phyloP scores from a whole-genome alignment of 2,888 invertebrate genomes.

The Eilema sororculum region DNA sequence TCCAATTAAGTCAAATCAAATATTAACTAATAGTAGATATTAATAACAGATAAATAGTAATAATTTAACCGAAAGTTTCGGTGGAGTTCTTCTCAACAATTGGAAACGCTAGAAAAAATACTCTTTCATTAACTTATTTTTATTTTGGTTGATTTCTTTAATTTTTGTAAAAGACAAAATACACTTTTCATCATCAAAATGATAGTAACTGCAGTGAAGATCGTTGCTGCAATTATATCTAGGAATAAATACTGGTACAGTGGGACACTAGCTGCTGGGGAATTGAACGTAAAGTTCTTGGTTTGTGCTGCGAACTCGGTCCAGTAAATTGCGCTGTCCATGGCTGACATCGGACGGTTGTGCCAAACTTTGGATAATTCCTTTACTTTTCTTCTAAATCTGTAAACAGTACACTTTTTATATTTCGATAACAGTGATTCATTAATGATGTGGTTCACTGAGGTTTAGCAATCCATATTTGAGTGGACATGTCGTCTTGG shows the following conservation, averaged over 20 bases:
- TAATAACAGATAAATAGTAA: too few relatives aligned
- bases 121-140: neutral
- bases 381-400: slow-evolving; percentile 75
- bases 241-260: slow-evolving; percentile 80
- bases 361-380: slow-evolving; percentile 83
- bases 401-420: slow-evolving; percentile 50
- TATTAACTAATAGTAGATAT: too few relatives aligned
- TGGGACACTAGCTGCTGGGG: slow-evolving; percentile 81
- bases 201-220: slow-evolving; percentile 10
- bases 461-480: too few relatives aligned
- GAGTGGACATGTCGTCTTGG: too few relatives aligned
- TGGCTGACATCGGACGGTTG: slow-evolving; percentile 86
- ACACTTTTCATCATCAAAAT: slow-evolving; percentile 21
- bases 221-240: slow-evolving; percentile 58
- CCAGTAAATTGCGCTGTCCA: slow-evolving; percentile 89
- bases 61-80: too few relatives aligned
- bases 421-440: neutral
- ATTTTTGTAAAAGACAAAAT: neutral
- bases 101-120: neutral
- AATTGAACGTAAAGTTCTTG: slow-evolving; percentile 72
- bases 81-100: too few relatives aligned
- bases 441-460: too few relatives aligned
- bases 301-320: slow-evolving; percentile 87
- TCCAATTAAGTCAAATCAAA: too few relatives aligned
- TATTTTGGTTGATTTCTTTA: neutral